Conservation (phyloP, 2,888 invertebrate species). For the Caenorhabditis panamensis region DNA sequence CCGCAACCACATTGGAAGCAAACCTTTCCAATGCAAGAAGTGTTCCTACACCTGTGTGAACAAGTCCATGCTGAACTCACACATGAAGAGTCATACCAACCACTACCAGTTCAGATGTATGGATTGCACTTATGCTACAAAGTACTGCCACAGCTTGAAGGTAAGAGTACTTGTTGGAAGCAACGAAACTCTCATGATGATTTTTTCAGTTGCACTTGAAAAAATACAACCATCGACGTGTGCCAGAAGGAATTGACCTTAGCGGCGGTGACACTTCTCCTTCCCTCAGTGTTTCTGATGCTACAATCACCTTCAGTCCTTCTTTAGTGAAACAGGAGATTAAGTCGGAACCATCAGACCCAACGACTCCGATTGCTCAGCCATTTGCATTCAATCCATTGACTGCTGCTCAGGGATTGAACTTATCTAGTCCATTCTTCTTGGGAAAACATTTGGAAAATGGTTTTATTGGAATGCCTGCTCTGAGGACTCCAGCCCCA, state of each 20-base stretch:
- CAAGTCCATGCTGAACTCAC: constrained; percentile 98
- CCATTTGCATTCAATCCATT: constrained; percentile 65
- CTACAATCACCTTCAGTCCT: constrained; percentile 22
- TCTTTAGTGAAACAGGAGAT: constrained; percentile 22
- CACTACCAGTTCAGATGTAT: constrained; percentile 87
- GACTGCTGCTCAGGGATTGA: constrained; percentile 62
- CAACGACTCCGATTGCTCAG: constrained; percentile 27
- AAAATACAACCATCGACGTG: constrained; percentile 90
- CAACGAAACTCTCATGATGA: too few relatives aligned
- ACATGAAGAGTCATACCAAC: constrained; percentile 92
- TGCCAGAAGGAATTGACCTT: constrained; percentile 89
- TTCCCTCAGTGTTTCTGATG: constrained; percentile 29
- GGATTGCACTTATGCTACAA: constrained; percentile 95
- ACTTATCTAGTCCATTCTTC: constrained; percentile 67
- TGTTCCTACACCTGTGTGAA: constrained; percentile 87
- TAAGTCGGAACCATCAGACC: constrained; percentile 26
- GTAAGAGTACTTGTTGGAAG: too few relatives aligned
- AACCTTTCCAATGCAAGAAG: constrained; percentile 85
- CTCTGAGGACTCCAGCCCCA: constrained; percentile 34
- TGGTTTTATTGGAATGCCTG: constrained; percentile 31
- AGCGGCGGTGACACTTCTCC: constrained; percentile 85
- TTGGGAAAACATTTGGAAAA: constrained; percentile 63
- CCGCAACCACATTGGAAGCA: constrained; percentile 93
- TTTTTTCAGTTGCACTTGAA: constrained; percentile 94
- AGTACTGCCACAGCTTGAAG: constrained; percentile 97